A percentile compares a stretch with the other conserved stretches of the same genome.
Conservation (phyloP, 2,113 vertebrate genomes). For the Seriola aureovittata region DNA sequence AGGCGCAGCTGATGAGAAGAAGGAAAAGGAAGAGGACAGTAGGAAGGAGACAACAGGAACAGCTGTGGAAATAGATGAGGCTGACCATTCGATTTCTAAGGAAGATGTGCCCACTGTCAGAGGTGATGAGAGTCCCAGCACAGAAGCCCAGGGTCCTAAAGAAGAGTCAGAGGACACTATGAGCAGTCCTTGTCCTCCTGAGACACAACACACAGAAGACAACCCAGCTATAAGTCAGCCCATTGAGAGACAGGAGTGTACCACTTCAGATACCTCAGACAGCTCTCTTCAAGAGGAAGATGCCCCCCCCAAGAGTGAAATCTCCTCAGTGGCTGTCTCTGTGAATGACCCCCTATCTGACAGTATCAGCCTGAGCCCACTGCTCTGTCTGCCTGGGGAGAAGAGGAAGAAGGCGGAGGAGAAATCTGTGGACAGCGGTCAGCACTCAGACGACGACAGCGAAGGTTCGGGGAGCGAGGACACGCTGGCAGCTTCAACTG, state of each 20-base stretch:
- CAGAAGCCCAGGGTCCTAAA: conserved; percentile 42
- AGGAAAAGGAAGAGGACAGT: conserved; percentile 18
- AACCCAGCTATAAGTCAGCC: background rate
- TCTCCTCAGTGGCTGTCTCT: conserved; percentile 28
- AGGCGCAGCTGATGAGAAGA: conserved; percentile 6
- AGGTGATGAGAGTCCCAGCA: conserved; percentile 23
- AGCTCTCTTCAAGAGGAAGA: conserved; percentile 29
- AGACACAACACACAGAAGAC: background rate
- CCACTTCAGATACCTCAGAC: conserved; percentile 10
- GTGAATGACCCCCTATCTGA: conserved; percentile 35
- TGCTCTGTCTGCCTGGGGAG: conserved; percentile 37
- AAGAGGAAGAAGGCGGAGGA: conserved; percentile 70
- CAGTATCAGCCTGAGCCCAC: conserved; percentile 40
- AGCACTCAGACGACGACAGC: conserved; percentile 75
- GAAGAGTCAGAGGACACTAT: conserved; percentile 37
- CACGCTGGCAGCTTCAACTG: conserved; percentile 56
- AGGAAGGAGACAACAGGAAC: conserved; percentile 10
- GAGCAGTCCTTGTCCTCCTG: conserved; percentile 34
- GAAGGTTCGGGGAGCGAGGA: conserved; percentile 77
- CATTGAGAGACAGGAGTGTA: conserved; percentile 1
- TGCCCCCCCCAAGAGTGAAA: conserved; percentile 5
- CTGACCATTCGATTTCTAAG: background rate
- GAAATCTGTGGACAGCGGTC: conserved; percentile 83
- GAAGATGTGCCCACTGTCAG: conserved; percentile 34
- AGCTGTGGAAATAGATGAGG: conserved; percentile 16